Base-by-base conservation (phyloP, 2,888 invertebrate species). In the Candidula unifasciata region DNA sequence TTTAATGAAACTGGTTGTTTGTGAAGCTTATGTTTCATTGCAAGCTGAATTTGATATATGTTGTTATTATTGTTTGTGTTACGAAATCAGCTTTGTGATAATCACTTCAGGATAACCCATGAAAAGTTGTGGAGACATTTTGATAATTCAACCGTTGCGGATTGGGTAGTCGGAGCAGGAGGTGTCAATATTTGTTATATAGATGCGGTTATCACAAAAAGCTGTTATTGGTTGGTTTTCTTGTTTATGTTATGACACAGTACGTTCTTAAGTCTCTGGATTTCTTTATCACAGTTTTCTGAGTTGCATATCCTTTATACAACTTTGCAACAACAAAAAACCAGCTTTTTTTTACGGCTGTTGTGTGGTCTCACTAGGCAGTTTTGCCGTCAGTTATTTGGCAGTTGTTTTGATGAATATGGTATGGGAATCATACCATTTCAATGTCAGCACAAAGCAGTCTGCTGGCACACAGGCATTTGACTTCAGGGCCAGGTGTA, bases 31-130 rank as follows among this genome's bases (percentile, higher is more conserved):
- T 60, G 60, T 60, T n/a, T 5, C 10, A 21, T 60, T 21, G 60
- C 24, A 60, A 60, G 60, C 24, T 24, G 24, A 60, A 60, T 60
- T 60, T 44, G 44, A 60, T 60, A n/a, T 60, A 18, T 60, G 5
- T 60, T 60, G 60, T 60, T 60, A 60, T n/a, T 60, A 60, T n/a
- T 60, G 60, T 60, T 60, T 60, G 60, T 60, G 60, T 60, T 60
- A 60, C 6, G 24, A n/a, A 60, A 60, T 24, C 60, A 44, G 44
- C n/a, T 60, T 60, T 60, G 60, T 60, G 60, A 60, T 60, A 60
- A 60, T 60, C 60, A 60, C 3, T 60, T 21, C 60, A 60, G 60
- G 60, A 60, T 24, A 60, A n/a, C n/a, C n/a, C 18, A 24, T 21
- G 60, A 16, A 60, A n/a, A 60, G 21, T 24, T n/a, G 21, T 60